phyloP scores from a whole-genome alignment of 1,140 invertebrate species.

The Schlechtendalia chinensis region DNA sequence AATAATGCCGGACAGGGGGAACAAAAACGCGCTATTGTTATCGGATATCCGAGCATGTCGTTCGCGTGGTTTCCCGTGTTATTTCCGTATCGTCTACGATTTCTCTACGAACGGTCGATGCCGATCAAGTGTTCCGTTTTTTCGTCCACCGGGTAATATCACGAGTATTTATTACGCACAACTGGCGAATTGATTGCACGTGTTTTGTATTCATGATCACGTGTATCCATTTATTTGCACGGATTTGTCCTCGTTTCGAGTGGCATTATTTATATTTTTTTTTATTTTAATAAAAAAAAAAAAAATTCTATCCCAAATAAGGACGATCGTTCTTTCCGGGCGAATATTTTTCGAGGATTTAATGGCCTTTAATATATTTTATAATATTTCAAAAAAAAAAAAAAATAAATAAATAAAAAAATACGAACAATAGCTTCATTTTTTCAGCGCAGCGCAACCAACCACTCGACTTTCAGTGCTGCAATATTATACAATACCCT shows the following conservation, averaged over 20 bases:
- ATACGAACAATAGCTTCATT: conserved; percentile 7
- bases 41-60: no score
- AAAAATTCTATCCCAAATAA: background rate
- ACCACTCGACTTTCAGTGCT: conserved; percentile 10
- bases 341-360: background rate
- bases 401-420: no score
- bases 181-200: background rate
- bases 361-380: conserved; percentile 12
- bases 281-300: background rate
- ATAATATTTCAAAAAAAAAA: background rate
- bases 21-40: no score
- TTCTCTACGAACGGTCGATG: no score
- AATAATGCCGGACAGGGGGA: no score
- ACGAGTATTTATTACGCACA: no score
- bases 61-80: no score
- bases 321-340: background rate
- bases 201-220: conserved; percentile 1
- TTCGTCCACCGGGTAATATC: no score
- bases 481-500: background rate
- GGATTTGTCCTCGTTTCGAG: background rate
- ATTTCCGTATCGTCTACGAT: no score
- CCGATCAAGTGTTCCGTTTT: no score
- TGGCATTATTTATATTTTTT: background rate
- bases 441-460: background rate
- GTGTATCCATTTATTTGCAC: background rate